Percentiles rank a stretch among this genome's conserved stretches.
These are phyloP conservation scores for Calameuta filiformis DNA, from an alignment of 2,888 invertebrate species.

Conservation along the genomic window DNA sequence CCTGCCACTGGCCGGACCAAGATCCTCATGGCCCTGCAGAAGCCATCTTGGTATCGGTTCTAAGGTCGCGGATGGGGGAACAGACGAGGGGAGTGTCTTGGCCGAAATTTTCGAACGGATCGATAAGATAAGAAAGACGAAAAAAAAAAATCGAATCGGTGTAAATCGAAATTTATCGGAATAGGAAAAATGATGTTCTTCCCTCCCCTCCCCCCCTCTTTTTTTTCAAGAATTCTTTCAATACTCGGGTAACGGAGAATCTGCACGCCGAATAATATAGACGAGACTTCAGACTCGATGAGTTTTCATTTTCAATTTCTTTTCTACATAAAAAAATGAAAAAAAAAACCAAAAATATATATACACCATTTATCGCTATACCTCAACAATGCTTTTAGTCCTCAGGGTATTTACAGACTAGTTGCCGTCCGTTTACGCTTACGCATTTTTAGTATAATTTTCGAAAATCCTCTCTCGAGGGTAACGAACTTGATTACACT, in stretches of 20 bases:
- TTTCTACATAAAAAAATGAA: background rate
- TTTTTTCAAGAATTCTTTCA: background rate
- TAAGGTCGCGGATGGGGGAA: constrained; percentile 25
- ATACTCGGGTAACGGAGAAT: background rate
- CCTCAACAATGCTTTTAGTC: constrained; percentile 30
- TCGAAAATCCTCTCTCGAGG: background rate
- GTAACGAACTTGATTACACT: background rate
- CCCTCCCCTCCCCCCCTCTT: no score
- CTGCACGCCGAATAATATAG: background rate
- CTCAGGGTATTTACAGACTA: constrained; percentile 26
- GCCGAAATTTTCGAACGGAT: constrained; percentile 11
- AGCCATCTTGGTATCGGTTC: constrained; percentile 63
- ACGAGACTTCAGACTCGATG: background rate
- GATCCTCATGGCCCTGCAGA: constrained; percentile 60
- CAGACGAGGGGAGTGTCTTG: background rate
- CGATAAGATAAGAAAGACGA: background rate
- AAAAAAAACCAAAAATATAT: background rate
- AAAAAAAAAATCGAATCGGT: background rate
- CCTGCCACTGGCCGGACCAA: constrained; percentile 58
- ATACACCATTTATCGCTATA: background rate
- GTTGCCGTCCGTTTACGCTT: constrained; percentile 5
- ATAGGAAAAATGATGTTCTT: background rate
- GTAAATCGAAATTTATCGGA: background rate
- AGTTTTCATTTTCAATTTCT: background rate
- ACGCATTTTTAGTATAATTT: constrained; percentile 2